These are phyloP conservation scores for Ellobium chinense DNA, from an alignment of 2,888 invertebrate genomes.

Conservation along the genomic window DNA sequence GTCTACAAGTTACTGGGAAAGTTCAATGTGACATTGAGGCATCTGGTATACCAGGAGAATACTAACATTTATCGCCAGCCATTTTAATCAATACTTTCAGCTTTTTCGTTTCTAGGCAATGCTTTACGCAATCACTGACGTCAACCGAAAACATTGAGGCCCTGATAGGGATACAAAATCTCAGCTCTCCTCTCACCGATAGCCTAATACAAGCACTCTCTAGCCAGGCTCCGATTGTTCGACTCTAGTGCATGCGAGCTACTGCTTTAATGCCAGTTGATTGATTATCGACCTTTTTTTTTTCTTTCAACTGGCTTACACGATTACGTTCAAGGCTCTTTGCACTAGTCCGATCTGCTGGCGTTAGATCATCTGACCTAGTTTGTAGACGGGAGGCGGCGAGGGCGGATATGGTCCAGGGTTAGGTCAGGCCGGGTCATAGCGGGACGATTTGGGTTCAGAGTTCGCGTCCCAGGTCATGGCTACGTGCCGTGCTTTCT, in stretches of 20 bases:
- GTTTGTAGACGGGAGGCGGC: slow-evolving; percentile 31
- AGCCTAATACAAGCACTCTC: neutral
- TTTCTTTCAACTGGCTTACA: neutral
- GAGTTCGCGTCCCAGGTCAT: neutral
- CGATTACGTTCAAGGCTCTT: neutral
- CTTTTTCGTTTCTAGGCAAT: slow-evolving; percentile 32
- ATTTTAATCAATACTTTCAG: slow-evolving; percentile 17
- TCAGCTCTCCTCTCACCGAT: no score
- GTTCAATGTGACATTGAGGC: neutral
- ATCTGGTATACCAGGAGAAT: neutral
- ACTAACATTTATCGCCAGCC: neutral
- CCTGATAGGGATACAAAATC: slow-evolving; percentile 18
- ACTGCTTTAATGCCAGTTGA: neutral
- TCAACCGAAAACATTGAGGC: slow-evolving; percentile 24
- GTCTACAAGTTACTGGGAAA: neutral
- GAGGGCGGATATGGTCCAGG: slow-evolving; percentile 43
- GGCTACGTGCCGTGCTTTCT: neutral
- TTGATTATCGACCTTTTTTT: neutral
- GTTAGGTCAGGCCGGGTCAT: slow-evolving; percentile 28
- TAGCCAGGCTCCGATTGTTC: neutral
- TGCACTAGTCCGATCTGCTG: neutral
- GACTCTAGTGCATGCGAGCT: neutral
- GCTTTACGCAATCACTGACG: slow-evolving; percentile 41
- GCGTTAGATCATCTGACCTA: slow-evolving; percentile 32
- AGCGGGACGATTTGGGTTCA: neutral